These are phyloP conservation scores for Aurelia sp. DNA, from an alignment of 30 jellyfish, hydroid and myxozoan genomes.

Conservation along the genomic window DNA sequence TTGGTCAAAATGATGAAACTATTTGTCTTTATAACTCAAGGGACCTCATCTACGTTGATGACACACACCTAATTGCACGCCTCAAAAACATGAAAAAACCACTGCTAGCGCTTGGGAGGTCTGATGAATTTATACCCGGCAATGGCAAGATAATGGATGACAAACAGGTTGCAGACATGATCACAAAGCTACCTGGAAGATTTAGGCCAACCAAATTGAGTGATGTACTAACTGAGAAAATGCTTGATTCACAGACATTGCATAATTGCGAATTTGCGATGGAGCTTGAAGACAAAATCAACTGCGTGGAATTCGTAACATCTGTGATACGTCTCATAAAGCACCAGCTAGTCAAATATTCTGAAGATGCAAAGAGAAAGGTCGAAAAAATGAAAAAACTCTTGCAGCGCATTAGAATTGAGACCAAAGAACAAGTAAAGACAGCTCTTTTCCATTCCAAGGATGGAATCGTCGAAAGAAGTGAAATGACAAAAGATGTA, in stretches of 20 bases:
- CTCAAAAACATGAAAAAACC: constrained; percentile 34
- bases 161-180: constrained; percentile 5
- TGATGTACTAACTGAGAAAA: constrained; percentile 40
- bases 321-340: constrained; percentile 54
- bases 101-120: background rate
- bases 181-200: constrained; percentile 24
- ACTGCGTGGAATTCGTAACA: constrained; percentile 30
- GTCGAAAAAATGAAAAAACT: background rate
- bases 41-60: constrained; percentile 66
- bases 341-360: constrained; percentile 23
- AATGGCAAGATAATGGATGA: background rate
- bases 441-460: constrained; percentile 2
- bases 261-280: constrained; percentile 50
- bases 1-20: background rate
- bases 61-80: constrained; percentile 40
- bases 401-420: background rate
- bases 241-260: constrained; percentile 9
- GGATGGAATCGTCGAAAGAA: constrained; percentile 11
- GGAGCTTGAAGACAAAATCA: constrained; percentile 36
- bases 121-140: background rate
- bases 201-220: constrained; percentile 52
- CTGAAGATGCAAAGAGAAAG: constrained; percentile 7
- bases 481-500: constrained; percentile 1
- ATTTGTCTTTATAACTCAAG: constrained; percentile 13
- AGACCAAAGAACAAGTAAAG: background rate